A percentile compares a stretch with the other conserved stretches of the same genome.
Evolutionary conservation across 1,140 invertebrate genomes (phyloP).

Genomic region (Grapholita molesta): DNA sequence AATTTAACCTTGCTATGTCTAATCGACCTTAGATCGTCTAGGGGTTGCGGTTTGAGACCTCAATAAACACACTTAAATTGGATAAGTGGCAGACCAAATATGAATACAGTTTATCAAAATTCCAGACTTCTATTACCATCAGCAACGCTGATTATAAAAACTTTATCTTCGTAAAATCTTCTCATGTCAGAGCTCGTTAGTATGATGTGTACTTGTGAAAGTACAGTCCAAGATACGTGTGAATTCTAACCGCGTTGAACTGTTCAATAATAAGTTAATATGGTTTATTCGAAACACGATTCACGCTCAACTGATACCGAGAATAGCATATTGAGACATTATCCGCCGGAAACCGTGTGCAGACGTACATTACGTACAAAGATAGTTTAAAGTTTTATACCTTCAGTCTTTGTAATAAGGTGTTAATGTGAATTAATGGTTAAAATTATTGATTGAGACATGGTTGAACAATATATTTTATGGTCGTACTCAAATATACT

Average conservation of each 20-base stretch:
- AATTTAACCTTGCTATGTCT: constrained; percentile 24
- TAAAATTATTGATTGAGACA: background rate
- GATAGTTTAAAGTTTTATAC: too few species aligned
- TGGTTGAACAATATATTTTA: background rate
- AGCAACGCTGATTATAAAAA: background rate
- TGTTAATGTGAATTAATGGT: too few species aligned
- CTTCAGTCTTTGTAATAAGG: too few species aligned
- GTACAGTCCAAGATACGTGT: background rate
- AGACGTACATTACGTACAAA: constrained; percentile 28
- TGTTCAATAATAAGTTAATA: constrained; percentile 19
- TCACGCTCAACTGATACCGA: constrained; percentile 51
- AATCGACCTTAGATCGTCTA: constrained; percentile 18
- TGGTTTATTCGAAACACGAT: constrained; percentile 51
- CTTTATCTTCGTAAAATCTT: background rate
- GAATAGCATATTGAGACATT: constrained; percentile 42
- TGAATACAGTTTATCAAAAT: background rate
- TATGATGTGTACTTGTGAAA: background rate
- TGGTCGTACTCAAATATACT: too few species aligned
- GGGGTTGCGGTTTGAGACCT: constrained; percentile 33
- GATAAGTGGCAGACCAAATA: background rate
- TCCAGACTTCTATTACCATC: background rate
- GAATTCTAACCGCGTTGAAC: background rate
- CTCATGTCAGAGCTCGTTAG: background rate
- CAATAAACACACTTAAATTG: constrained; percentile 32
- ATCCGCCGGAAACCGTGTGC: constrained; percentile 53